phyloP scores from a whole-genome alignment of 2,888 invertebrate species.

The Ormyrus labotus region DNA sequence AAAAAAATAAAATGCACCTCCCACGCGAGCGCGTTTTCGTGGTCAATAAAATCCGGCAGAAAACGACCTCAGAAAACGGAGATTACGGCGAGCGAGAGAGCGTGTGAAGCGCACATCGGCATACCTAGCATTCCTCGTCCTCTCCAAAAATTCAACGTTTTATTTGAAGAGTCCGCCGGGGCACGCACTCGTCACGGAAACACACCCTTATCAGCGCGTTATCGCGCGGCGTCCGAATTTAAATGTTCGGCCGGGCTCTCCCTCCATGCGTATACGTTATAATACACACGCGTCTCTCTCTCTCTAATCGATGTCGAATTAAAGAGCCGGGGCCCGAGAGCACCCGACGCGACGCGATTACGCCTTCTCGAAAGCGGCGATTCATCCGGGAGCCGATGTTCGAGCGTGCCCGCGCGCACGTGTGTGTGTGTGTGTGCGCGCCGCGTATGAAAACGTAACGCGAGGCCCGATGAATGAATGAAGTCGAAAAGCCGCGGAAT shows the following conservation, averaged over 20 bases:
- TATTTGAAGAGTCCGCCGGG: background rate
- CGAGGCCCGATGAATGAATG: constrained; percentile 41
- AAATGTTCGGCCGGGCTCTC: constrained; percentile 21
- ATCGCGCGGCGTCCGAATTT: constrained; percentile 41
- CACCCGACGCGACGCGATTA: background rate
- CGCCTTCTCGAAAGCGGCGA: background rate
- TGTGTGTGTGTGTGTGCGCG: background rate
- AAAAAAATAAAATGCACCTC: too few species aligned
- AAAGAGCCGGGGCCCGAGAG: constrained; percentile 12
- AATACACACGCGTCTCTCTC: background rate
- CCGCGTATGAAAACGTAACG: background rate
- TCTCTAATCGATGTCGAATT: constrained; percentile 35
- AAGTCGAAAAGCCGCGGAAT: constrained; percentile 33
- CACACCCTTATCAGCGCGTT: constrained; percentile 30
- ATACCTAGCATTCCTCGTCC: too few species aligned
- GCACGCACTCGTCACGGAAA: constrained; percentile 2
- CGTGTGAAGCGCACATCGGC: too few species aligned
- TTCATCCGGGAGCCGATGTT: background rate
- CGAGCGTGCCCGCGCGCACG: background rate
- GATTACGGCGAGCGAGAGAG: too few species aligned
- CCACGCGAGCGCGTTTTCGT: too few species aligned
- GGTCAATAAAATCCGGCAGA: too few species aligned
- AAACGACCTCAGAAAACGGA: too few species aligned
- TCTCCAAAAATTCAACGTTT: too few species aligned
- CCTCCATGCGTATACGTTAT: background rate